These are phyloP conservation scores for Hemicrepidius hirtus DNA, from an alignment of 2,888 invertebrate species.

Conservation along the genomic window DNA sequence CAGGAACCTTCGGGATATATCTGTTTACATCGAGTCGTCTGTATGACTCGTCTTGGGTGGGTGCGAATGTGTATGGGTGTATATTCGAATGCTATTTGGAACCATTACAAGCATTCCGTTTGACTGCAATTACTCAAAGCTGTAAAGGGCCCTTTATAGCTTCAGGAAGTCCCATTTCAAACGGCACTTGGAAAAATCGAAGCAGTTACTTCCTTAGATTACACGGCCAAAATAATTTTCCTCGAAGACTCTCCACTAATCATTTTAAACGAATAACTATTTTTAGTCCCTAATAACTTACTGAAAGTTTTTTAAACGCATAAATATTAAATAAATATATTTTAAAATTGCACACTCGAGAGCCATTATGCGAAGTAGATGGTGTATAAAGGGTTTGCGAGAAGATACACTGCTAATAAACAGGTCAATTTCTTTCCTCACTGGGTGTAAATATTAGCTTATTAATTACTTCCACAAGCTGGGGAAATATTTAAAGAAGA, in stretches of 20 bases:
- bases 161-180: background rate
- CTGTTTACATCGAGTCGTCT: slow-evolving; percentile 21
- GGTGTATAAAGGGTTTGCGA: slow-evolving; percentile 2
- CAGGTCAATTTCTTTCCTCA: slow-evolving; percentile 14
- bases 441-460: slow-evolving; percentile 16
- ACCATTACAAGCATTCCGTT: slow-evolving; percentile 11
- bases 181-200: slow-evolving; percentile 15
- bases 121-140: slow-evolving; percentile 30
- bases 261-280: background rate
- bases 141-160: slow-evolving; percentile 22
- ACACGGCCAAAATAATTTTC: background rate
- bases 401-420: slow-evolving; percentile 21
- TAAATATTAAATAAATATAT: slow-evolving; percentile 16
- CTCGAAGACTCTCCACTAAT: background rate
- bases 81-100: slow-evolving; percentile 1
- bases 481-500: slow-evolving; percentile 16
- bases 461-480: slow-evolving; percentile 14
- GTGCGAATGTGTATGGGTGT: background rate
- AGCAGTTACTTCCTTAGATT: slow-evolving; percentile 8
- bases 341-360: slow-evolving; percentile 15
- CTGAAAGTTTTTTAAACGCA: background rate
- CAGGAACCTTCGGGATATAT: slow-evolving; percentile 39
- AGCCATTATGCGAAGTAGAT: slow-evolving; percentile 18
- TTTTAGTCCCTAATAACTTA: slow-evolving; percentile 8
- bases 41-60: slow-evolving; percentile 21